phyloP scores from a whole-genome alignment of 1,140 invertebrate genomes.

The Drosophila subobscura region DNA sequence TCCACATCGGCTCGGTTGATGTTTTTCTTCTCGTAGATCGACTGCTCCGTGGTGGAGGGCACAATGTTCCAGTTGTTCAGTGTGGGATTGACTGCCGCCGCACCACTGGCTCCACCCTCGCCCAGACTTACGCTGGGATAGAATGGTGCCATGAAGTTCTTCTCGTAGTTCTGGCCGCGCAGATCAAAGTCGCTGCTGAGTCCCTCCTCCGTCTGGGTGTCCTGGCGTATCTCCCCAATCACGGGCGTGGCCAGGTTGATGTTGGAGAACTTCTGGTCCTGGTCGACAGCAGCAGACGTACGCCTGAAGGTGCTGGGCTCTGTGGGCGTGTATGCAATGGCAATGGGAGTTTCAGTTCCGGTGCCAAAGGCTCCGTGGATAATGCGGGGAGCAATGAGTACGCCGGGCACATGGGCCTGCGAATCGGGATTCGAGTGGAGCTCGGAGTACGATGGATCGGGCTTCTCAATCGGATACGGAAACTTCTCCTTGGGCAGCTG shows the following conservation, averaged over 20 bases:
- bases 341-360: constrained; percentile 84
- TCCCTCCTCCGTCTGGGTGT: constrained; percentile 68
- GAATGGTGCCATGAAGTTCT: constrained; percentile 89
- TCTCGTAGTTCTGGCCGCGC: constrained; percentile 80
- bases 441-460: constrained; percentile 75
- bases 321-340: constrained; percentile 85
- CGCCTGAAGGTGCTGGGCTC: constrained; percentile 69
- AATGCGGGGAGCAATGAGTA: constrained; percentile 69
- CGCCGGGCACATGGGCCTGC: constrained; percentile 41
- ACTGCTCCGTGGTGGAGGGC: constrained; percentile 65
- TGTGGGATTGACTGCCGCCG: constrained; percentile 37
- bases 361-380: constrained; percentile 64
- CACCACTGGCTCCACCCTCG: constrained; percentile 82
- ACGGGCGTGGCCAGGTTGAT: constrained; percentile 83
- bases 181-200: constrained; percentile 72
- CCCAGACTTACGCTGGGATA: constrained; percentile 87
- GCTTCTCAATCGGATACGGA: constrained; percentile 86
- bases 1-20: constrained; percentile 74
- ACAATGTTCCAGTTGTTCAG: constrained; percentile 88
- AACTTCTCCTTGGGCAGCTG: constrained; percentile 85
- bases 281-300: constrained; percentile 11
- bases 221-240: constrained; percentile 83
- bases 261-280: constrained; percentile 55
- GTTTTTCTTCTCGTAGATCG: constrained; percentile 71
- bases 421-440: constrained; percentile 36